Base-by-base conservation (phyloP, 2,113 vertebrate species). In the Burhinus bistriatus region DNA sequence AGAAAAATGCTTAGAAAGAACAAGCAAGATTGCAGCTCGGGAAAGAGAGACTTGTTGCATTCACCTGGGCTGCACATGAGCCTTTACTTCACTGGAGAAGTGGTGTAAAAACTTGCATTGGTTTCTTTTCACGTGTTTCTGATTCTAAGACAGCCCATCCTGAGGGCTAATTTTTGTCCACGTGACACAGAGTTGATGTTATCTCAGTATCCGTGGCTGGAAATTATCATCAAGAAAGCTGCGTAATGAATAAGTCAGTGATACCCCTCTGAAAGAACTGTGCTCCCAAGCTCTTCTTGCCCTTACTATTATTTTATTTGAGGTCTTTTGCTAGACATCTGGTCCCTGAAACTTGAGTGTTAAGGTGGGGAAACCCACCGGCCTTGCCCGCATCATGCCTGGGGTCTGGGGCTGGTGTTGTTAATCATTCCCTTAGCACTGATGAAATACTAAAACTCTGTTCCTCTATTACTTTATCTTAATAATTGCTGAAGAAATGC, bases 401-500 rank as follows among this genome's bases (percentile, higher is more conserved):
- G 62, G 38, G 14, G 11, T 58, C 66, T 12, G 9, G 12, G 4
- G 14, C 66, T 85, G 15, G 12, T 55, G 15, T 57, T 94, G 55
- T 75, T 89, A 87, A 72, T 87, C 70, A 90, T 91, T 91, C 45
- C 32, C 15, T 80, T 64, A 91, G 55, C 70, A 51, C 62, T 83
- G 75, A 32, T 51, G 73, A 93, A 91, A 93, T 72, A 62, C 55
- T 89, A 72, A 79, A 95, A 66, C 40, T 75, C 36, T 91, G 38
- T 47, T 93, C 34, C 71, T 32, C 38, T 86, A 51, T 94, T 97
- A 92, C 54, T 96, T 95, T 94, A 78, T 95, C 75, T 92, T 90
- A 79, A 79, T 95, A 94, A 93, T 86, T 96, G 70, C 84, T 73
- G 54, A 72, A 95, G 64, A 96, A 96, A 96, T 88, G 26, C n/a